A percentile compares a stretch with the other conserved stretches of the same genome.
These are phyloP conservation scores for Vesta saturnalis DNA, from an alignment of 2,888 invertebrate genomes.

Conservation along the genomic window DNA sequence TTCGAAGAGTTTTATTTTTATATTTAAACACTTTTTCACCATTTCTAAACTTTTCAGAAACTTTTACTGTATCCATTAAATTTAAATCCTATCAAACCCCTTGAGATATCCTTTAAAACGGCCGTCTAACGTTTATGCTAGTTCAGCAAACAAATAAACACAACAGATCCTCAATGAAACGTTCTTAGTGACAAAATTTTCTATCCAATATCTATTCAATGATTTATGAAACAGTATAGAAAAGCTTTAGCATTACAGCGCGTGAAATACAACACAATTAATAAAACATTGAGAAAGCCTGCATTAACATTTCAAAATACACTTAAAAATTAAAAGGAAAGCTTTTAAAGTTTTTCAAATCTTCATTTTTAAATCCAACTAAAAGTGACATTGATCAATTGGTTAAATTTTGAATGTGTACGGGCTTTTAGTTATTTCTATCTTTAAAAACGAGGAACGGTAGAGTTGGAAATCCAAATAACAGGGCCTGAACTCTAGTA, in stretches of 20 bases:
- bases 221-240: too few relatives aligned
- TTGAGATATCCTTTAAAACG: neutral
- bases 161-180: neutral
- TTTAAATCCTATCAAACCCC: slow-evolving; percentile 1
- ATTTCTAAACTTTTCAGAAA: neutral
- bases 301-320: slow-evolving; percentile 14
- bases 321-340: slow-evolving; percentile 6
- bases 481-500: slow-evolving; percentile 34
- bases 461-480: slow-evolving; percentile 27
- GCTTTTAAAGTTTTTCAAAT: slow-evolving; percentile 16
- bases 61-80: slow-evolving; percentile 1
- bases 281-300: neutral
- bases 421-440: slow-evolving; percentile 11
- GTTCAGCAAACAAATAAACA: neutral
- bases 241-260: too few relatives aligned
- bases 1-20: neutral
- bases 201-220: neutral
- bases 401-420: slow-evolving; percentile 7
- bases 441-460: slow-evolving; percentile 21
- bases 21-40: neutral
- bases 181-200: neutral
- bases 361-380: slow-evolving; percentile 16
- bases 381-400: slow-evolving; percentile 21
- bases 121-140: neutral
- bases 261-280: neutral